phyloP scores from a whole-genome alignment of 1,140 invertebrate genomes.

The Cyclina sinensis region DNA sequence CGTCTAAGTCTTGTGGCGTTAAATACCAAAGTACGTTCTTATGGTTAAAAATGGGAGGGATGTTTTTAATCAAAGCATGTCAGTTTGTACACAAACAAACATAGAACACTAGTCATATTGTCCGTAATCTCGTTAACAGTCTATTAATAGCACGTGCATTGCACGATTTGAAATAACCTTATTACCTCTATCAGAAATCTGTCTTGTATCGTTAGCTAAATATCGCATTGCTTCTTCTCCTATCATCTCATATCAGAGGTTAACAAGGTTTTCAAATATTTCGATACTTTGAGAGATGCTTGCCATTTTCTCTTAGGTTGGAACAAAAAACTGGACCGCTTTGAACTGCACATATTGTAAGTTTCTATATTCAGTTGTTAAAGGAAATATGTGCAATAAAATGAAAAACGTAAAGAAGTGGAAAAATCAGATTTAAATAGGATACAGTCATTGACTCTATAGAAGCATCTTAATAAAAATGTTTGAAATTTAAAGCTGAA shows the following conservation, averaged over 20 bases:
- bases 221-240: not conserved
- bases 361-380: no score
- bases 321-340: no score
- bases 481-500: no score
- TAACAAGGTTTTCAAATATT: not conserved
- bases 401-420: no score
- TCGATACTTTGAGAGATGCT: not conserved
- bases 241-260: not conserved
- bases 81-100: constrained; percentile 4
- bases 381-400: no score
- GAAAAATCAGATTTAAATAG: no score
- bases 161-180: not conserved
- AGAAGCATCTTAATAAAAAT: no score
- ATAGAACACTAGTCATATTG: not conserved
- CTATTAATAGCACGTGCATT: not conserved
- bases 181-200: not conserved
- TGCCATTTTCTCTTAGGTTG: not conserved
- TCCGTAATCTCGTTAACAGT: not conserved
- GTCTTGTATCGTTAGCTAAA: not conserved
- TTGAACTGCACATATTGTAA: no score
- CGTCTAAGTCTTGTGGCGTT: no score
- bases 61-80: constrained; percentile 2
- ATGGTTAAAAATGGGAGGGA: no score
- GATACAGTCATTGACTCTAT: no score
- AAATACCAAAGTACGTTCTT: no score